Evolutionary conservation across 2,888 invertebrate species (phyloP), one percentile per base, ranked within the genome.

Genomic region (Lasioglossum lativentre): DNA sequence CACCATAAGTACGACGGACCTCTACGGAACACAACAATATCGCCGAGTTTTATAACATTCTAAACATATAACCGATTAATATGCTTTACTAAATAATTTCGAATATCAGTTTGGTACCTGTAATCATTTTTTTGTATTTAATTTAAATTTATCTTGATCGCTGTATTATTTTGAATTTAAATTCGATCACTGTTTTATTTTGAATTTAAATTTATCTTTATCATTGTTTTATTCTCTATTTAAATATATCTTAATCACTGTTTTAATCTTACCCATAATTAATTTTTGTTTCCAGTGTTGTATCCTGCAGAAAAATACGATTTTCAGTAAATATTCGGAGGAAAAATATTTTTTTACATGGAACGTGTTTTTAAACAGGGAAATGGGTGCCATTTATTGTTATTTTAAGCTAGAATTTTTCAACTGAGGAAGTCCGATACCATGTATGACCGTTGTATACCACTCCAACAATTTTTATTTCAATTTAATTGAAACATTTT

Each of bases 1-100:
- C 23, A 75, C 40, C 38, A 47, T 63, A 42, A 52, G 66, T 75
- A 82, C 77, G 78, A 16, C 52, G 23, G 14, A 68, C 47, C 45
- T 30, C 47, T 71, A 38, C 42, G 52, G 42, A 40, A n/a, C 30
- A 23, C 16, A 40, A 82, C 78, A 42, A 71, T 79, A 72, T 66
- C 38, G 6, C n/a, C 6, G 42, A 12, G 27, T 45, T 30, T 45
- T 38, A 38, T 1, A 23, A n/a, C 27, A 19, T 71, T 6, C 30
- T 6, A 38, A 45, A 63, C 42, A 59, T 14, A 8, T 30, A 75
- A 45, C 45, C 6, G 6, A 34, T 19, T 10, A 34, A 34, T 8
- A 52, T n/a, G n/a, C 10, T 8, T 10, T 10, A 52, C 10, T 10
- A n/a, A 23, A n/a, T n/a, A 23, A 23, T 23, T 52, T 3, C n/a